Evolutionary conservation across 2,888 invertebrate genomes (phyloP).

Genomic region (Yponomeuta cagnagella): DNA sequence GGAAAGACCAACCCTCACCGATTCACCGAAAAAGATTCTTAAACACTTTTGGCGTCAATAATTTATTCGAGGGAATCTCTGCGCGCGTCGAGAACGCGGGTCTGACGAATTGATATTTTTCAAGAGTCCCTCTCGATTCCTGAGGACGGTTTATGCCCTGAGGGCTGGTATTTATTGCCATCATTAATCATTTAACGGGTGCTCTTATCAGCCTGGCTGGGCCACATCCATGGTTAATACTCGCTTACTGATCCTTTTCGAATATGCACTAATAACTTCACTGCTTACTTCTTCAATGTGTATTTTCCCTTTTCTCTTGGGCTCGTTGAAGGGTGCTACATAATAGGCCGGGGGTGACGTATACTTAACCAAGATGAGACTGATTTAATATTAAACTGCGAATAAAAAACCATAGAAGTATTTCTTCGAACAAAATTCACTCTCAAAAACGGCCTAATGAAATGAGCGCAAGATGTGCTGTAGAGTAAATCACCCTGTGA

Average conservation of each 20-base stretch:
- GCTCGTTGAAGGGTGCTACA: no score
- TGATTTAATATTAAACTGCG: no score
- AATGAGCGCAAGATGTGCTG: no score
- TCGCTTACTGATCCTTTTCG: not conserved
- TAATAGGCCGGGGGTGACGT: no score
- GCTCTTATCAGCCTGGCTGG: slow-evolving; percentile 28
- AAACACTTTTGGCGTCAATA: slow-evolving; percentile 7
- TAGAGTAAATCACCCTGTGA: no score
- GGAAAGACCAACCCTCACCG: not conserved
- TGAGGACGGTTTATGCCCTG: slow-evolving; percentile 54
- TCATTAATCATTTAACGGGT: slow-evolving; percentile 63
- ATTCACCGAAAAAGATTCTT: not conserved
- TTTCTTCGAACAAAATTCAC: no score
- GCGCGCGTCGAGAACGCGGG: slow-evolving; percentile 18
- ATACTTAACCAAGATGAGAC: no score
- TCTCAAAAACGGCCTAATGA: no score
- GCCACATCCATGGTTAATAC: slow-evolving; percentile 1
- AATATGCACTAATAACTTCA: not conserved
- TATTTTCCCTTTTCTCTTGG: not conserved
- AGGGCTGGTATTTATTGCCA: slow-evolving; percentile 57
- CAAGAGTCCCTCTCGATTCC: slow-evolving; percentile 48
- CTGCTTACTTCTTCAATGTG: not conserved
- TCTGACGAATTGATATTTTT: slow-evolving; percentile 64
- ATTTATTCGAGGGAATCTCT: not conserved
- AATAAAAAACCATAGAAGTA: no score